Evolutionary conservation across 2,888 invertebrate species (phyloP).

Genomic region (Macaria liturata): DNA sequence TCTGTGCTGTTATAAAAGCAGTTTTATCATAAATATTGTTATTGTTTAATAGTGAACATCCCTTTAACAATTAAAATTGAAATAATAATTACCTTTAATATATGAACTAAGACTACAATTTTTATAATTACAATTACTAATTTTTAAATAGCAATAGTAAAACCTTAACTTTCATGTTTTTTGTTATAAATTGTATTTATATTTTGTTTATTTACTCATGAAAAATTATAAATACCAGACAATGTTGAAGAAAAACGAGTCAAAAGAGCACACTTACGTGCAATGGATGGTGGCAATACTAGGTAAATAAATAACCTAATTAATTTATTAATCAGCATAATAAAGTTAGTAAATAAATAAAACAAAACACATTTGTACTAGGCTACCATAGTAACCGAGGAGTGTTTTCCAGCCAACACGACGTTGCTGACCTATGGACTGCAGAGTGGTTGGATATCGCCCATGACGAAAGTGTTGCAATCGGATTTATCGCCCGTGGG

Average conservation of each 20-base stretch:
- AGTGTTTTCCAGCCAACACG: slow-evolving; percentile 61
- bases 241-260: slow-evolving; percentile 20
- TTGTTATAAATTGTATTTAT: slow-evolving; percentile 5
- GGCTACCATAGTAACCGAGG: slow-evolving; percentile 39
- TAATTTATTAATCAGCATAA: slow-evolving; percentile 25
- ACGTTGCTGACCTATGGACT: slow-evolving; percentile 67
- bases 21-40: slow-evolving; percentile 15
- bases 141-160: too few species aligned
- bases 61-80: neutral
- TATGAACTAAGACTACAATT: too few species aligned
- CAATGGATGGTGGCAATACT: slow-evolving; percentile 47
- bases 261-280: slow-evolving; percentile 37
- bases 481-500: slow-evolving; percentile 58
- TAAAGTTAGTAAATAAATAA: slow-evolving; percentile 45
- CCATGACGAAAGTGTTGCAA: slow-evolving; percentile 63
- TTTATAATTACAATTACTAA: too few species aligned
- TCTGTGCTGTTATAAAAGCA: slow-evolving; percentile 30
- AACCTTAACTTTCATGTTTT: neutral
- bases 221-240: slow-evolving; percentile 21
- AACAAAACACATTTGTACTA: slow-evolving; percentile 43
- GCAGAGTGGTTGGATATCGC: slow-evolving; percentile 73
- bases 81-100: neutral
- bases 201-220: slow-evolving; percentile 13
- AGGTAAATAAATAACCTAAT: slow-evolving; percentile 32
- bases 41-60: slow-evolving; percentile 23